A percentile compares a stretch with the other conserved stretches of the same genome.
phyloP scores from a whole-genome alignment of 2,888 invertebrate species.

The Ashinkailepas kermadecensis region DNA sequence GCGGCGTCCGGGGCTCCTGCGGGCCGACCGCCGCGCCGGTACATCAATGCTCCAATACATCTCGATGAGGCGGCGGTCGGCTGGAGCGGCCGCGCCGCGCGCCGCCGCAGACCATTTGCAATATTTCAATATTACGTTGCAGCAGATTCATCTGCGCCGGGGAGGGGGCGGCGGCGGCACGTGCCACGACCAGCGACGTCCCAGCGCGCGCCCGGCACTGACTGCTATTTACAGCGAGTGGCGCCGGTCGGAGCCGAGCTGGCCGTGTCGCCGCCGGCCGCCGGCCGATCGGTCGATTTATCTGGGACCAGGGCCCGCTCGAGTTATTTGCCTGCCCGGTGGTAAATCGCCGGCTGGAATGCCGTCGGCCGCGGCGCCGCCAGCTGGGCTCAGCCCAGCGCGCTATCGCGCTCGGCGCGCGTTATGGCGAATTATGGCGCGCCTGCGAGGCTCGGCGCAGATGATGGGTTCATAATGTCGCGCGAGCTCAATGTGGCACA shows the following conservation, averaged over 20 bases:
- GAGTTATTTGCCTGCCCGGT: too few species aligned
- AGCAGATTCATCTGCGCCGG: not conserved
- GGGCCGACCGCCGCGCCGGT: not conserved
- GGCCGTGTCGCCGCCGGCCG: too few species aligned
- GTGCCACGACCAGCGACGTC: not conserved
- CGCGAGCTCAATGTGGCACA: not conserved
- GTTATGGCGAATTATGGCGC: not conserved
- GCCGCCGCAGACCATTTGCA: not conserved
- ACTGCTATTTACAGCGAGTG: too few species aligned
- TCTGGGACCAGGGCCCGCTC: too few species aligned
- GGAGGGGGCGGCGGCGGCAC: not conserved
- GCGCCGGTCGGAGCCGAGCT: too few species aligned
- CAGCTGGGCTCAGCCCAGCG: too few species aligned
- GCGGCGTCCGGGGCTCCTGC: not conserved
- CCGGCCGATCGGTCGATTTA: too few species aligned
- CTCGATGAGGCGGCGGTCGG: not conserved
- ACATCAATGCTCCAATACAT: slow-evolving; percentile 1
- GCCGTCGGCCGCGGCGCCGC: too few species aligned
- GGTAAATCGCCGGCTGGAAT: too few species aligned
- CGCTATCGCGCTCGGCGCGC: not conserved
- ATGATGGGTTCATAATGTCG: slow-evolving; percentile 4
- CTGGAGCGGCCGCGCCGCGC: not conserved
- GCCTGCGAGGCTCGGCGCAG: not conserved
- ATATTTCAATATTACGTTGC: slow-evolving; percentile 11
- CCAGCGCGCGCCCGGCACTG: not conserved